Evolutionary conservation across 2,113 vertebrate genomes (phyloP).

Genomic region (Phrynosoma platyrhinos): DNA sequence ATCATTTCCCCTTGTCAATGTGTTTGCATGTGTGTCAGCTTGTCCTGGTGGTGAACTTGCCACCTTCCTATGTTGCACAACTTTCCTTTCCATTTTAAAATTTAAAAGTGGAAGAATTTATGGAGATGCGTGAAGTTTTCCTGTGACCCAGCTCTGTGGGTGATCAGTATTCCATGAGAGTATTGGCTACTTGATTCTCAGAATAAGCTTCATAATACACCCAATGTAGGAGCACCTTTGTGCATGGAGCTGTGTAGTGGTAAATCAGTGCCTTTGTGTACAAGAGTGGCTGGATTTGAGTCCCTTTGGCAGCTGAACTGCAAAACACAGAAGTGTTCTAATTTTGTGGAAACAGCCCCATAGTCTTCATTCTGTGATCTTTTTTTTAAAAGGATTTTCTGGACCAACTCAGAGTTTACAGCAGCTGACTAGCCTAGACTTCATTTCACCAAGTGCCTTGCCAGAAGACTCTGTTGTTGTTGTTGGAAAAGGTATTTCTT

Average conservation of each 20-base stretch:
- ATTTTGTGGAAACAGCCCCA: not conserved
- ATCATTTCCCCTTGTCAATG: not conserved
- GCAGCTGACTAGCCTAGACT: constrained; percentile 67
- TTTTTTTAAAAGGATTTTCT: constrained; percentile 61
- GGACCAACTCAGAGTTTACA: constrained; percentile 67
- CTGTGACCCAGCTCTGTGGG: too few species aligned
- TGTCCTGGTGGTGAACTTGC: too few species aligned
- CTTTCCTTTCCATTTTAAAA: not conserved
- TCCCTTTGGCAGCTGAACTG: too few species aligned
- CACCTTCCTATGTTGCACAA: not conserved
- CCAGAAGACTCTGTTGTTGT: constrained; percentile 81
- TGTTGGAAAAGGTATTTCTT: constrained; percentile 85
- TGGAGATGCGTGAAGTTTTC: not conserved
- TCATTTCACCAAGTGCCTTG: constrained; percentile 68
- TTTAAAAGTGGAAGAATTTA: not conserved
- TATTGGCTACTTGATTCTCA: not conserved
- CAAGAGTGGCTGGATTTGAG: not conserved
- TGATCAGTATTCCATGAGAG: too few species aligned
- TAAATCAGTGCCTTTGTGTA: not conserved
- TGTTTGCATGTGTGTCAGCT: too few species aligned
- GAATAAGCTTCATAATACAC: not conserved
- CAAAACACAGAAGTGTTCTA: not conserved
- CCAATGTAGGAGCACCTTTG: not conserved
- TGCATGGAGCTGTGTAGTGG: too few species aligned
- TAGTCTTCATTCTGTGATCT: constrained; percentile 5